These are phyloP conservation scores for Sebastolobus alascanus DNA, from an alignment of 2,797 vertebrate species.

Conservation along the genomic window DNA sequence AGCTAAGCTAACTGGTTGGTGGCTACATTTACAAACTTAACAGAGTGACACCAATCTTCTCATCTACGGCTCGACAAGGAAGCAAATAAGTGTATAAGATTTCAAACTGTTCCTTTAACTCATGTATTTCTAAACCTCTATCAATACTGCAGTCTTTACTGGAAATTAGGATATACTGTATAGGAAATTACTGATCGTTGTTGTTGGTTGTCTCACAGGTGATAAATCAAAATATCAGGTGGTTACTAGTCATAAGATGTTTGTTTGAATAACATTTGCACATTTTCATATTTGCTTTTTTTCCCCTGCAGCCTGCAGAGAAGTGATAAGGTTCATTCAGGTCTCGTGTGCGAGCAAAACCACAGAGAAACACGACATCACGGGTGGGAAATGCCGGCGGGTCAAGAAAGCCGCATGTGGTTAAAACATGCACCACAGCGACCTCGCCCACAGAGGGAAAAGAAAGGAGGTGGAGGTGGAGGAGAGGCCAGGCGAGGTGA, in stretches of 20 bases:
- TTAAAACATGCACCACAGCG: conserved; percentile 78
- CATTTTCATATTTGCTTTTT: neutral
- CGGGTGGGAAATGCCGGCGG: conserved; percentile 35
- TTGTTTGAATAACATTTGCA: neutral
- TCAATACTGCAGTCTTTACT: neutral
- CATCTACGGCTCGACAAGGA: neutral
- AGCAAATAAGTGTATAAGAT: neutral
- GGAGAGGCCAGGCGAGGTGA: conserved; percentile 26
- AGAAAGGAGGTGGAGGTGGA: neutral
- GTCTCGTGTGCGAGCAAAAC: conserved; percentile 38
- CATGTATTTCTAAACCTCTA: neutral
- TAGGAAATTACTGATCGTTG: neutral
- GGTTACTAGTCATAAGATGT: neutral
- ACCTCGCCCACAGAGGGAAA: conserved; percentile 42
- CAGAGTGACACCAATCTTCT: neutral
- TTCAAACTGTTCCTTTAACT: neutral
- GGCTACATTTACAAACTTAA: neutral
- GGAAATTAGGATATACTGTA: neutral
- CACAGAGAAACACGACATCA: conserved; percentile 55
- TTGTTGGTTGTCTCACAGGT: neutral
- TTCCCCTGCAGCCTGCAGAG: neutral
- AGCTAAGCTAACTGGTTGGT: neutral
- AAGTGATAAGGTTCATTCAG: conserved; percentile 68
- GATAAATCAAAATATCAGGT: neutral
- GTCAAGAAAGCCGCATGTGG: conserved; percentile 31